Conservation (phyloP, 2,888 invertebrate species). For the Drosophila kuntzei region DNA sequence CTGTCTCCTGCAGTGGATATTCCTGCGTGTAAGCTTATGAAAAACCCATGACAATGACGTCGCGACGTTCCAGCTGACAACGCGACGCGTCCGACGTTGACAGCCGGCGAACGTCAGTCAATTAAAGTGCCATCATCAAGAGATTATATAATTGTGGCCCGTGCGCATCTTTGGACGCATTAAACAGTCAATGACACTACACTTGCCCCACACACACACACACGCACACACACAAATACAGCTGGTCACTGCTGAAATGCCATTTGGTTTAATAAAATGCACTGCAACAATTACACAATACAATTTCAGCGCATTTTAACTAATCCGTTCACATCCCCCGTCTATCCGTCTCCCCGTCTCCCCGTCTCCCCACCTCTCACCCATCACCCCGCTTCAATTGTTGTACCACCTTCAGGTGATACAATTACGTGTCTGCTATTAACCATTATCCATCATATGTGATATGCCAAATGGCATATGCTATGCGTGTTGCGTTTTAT, state of each 20-base stretch:
- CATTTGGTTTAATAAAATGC: conserved; percentile 47
- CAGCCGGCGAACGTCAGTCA: conserved; percentile 49
- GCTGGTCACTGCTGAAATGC: conserved; percentile 13
- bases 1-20: conserved; percentile 7
- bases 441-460: conserved; percentile 42
- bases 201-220: conserved; percentile 22
- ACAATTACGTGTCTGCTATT: conserved; percentile 46
- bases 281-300: conserved; percentile 60
- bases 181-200: conserved; percentile 79
- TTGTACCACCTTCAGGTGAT: conserved; percentile 28
- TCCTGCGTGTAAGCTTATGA: conserved; percentile 15
- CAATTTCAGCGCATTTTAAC: conserved; percentile 14
- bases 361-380: not conserved
- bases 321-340: conserved; percentile 11
- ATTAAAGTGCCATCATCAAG: conserved; percentile 72
- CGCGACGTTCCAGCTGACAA: conserved; percentile 28
- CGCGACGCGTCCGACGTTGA: conserved; percentile 26
- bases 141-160: conserved; percentile 68
- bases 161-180: conserved; percentile 54
- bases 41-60: conserved; percentile 32
- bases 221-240: not conserved
- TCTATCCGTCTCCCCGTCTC: not conserved
- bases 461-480: conserved; percentile 12
- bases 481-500: conserved; percentile 47
- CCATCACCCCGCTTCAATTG: not conserved